phyloP scores from a whole-genome alignment of 1,140 invertebrate species.

The Drosophila arizonae region DNA sequence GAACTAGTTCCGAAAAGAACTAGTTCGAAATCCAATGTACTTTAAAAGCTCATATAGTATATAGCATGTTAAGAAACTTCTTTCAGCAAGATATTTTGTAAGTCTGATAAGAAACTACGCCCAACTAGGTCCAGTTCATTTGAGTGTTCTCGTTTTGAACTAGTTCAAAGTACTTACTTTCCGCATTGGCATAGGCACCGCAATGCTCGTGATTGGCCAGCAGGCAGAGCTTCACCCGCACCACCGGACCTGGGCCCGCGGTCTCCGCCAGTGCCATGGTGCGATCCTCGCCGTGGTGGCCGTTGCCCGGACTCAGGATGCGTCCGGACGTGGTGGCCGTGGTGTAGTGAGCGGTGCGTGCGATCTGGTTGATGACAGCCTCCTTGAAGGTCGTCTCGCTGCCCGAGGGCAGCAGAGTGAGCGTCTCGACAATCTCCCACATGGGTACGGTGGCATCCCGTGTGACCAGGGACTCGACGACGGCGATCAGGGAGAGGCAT shows the following conservation, averaged over 20 bases:
- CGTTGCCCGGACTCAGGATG: conserved; percentile 79
- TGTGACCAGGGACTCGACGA: conserved; percentile 87
- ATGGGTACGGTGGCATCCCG: conserved; percentile 84
- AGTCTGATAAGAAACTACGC: no score
- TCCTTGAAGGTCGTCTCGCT: conserved; percentile 87
- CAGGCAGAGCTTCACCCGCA: conserved; percentile 91
- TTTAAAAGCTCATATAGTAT: no score
- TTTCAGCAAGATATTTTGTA: no score
- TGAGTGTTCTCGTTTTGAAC: neutral
- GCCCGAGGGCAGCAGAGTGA: conserved; percentile 87
- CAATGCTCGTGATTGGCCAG: conserved; percentile 90
- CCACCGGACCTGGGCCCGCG: conserved; percentile 85
- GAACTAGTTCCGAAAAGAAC: neutral
- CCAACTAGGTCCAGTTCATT: neutral
- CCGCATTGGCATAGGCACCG: conserved; percentile 91
- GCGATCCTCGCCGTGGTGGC: conserved; percentile 83
- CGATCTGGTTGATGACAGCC: conserved; percentile 85
- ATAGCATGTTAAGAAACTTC: no score
- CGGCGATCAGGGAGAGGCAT: conserved; percentile 88
- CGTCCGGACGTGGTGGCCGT: conserved; percentile 68
- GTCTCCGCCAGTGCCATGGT: conserved; percentile 83
- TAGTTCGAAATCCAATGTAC: no score
- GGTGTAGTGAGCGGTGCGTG: conserved; percentile 68
- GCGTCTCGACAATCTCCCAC: conserved; percentile 89
- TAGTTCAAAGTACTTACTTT: conserved; percentile 86